These are phyloP conservation scores for Vesta saturnalis DNA, from an alignment of 2,888 invertebrate genomes.

Conservation along the genomic window DNA sequence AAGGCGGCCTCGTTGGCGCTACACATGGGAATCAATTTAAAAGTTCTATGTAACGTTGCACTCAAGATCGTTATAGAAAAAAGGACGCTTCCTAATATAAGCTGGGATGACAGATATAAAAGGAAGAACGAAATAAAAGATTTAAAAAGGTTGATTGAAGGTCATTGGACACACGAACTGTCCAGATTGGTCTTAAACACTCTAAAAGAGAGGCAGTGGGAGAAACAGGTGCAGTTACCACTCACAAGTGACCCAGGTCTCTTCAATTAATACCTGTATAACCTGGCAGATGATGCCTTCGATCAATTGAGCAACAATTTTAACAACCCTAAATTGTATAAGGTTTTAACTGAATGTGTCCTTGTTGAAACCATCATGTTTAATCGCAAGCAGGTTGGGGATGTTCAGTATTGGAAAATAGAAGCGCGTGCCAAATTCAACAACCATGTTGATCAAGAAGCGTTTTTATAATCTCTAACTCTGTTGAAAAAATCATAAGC, in stretches of 20 bases:
- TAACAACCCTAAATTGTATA: conserved; percentile 36
- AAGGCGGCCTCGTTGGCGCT: conserved; percentile 26
- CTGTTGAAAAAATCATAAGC: too few relatives aligned
- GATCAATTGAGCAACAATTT: conserved; percentile 28
- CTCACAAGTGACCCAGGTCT: conserved; percentile 40
- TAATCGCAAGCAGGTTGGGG: too few relatives aligned
- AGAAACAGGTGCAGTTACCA: conserved; percentile 42
- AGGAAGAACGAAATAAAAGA: conserved; percentile 24
- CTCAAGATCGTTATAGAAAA: too few relatives aligned
- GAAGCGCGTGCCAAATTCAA: too few relatives aligned
- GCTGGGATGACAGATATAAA: conserved; percentile 11
- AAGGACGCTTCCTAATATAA: conserved; percentile 13
- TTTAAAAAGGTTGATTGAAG: conserved; percentile 31
- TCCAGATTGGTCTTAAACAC: conserved; percentile 45
- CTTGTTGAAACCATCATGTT: too few relatives aligned
- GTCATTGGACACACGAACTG: too few relatives aligned
- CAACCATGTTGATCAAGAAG: too few relatives aligned
- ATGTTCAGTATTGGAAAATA: too few relatives aligned
- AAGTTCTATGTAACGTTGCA: conserved; percentile 24
- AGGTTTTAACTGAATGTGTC: conserved; percentile 41
- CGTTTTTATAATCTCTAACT: too few relatives aligned
- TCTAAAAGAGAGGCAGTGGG: conserved; percentile 43
- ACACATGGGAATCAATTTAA: conserved; percentile 29
- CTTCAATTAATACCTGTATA: conserved; percentile 37
- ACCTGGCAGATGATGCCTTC: conserved; percentile 33